Conservation (phyloP, 2,797 vertebrate genomes). For the Mastacembelus armatus region DNA sequence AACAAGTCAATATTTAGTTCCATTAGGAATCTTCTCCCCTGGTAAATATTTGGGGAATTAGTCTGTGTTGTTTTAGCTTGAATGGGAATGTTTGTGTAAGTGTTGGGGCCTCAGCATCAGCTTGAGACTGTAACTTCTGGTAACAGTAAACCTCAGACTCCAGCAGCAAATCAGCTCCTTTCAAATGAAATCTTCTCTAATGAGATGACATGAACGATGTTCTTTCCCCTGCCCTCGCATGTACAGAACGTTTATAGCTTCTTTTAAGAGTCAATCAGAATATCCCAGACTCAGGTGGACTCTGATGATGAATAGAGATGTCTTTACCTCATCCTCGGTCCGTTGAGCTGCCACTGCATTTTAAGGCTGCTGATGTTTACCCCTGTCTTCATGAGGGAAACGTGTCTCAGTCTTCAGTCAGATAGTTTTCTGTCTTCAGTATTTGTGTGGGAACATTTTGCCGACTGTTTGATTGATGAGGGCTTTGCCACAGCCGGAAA, state of each 20-base stretch:
- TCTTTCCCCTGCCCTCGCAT: conserved; percentile 13
- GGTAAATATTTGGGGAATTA: conserved; percentile 69
- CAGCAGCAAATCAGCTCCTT: conserved; percentile 24
- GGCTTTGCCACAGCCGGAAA: conserved; percentile 34
- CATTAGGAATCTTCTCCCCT: conserved; percentile 49
- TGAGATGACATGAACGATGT: conserved; percentile 38
- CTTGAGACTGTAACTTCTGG: conserved; percentile 36
- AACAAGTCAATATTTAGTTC: conserved; percentile 66
- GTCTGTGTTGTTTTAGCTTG: conserved; percentile 68
- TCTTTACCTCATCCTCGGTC: conserved; percentile 35
- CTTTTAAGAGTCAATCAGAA: conserved; percentile 29
- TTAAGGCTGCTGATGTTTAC: conserved; percentile 32
- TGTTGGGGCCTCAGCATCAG: conserved; percentile 31
- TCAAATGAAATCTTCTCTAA: conserved; percentile 43
- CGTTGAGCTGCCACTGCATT: background rate
- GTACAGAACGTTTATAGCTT: conserved; percentile 38
- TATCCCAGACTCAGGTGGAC: conserved; percentile 2
- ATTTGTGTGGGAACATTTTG: conserved; percentile 18
- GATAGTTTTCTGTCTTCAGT: conserved; percentile 30
- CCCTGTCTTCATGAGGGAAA: conserved; percentile 35
- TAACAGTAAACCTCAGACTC: conserved; percentile 32
- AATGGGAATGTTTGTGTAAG: conserved; percentile 68
- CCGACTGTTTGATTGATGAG: conserved; percentile 48
- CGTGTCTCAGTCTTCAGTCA: conserved; percentile 20
- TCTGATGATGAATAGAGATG: conserved; percentile 10